Base-by-base conservation (phyloP, 2,797 vertebrate genomes). In the Lacerta agilis region DNA sequence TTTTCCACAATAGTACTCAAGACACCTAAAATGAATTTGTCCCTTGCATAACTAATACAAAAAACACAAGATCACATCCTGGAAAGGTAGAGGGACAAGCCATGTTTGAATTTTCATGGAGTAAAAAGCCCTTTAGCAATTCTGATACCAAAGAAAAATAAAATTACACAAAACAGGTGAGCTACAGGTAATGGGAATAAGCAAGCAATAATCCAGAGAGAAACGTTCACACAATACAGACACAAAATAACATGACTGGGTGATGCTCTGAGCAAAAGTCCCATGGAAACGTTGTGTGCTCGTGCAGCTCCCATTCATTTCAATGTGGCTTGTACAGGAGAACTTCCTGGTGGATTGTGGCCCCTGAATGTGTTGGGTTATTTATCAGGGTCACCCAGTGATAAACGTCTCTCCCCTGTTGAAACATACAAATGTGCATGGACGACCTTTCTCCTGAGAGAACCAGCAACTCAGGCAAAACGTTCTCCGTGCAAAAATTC, bases 41-140 rank as follows among this genome's bases (percentile, higher is more conserved):
- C 20, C 13, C 29, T 66, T 73, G 66, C 64, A 73, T 91, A 79
- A 45, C 78, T 86, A 92, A 79, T 55, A 41, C 67, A 43, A 20
- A 33, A 36, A 36, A 36, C 1, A 86, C 49, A 0, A 73, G 6
- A n/a, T 11, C 41, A 66, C 55, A 75, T 18, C 49, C 29, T 36
- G 29, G 17, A 72, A 73, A 88, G 33, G 20, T 29, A 61, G 67
- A 80, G n/a, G 18, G 55, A 71, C 64, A 86, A 83, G 41, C 33
- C 89, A 86, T 80, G 88, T 92, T 94, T 93, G 90, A 94, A 86
- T 87, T 91, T 89, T 90, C 80, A 67, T 85, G 82, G 58, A 84
- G 91, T 88, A 89, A 90, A 94, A 94, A 88, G 45, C 79, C 95
- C 79, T 72, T 45, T 1, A 36, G 38, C 29, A 66, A 0, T 1